A percentile compares a stretch with the other conserved stretches of the same genome.
Evolutionary conservation across 2,888 invertebrate species (phyloP).

Genomic region (Celastrina argiolus): DNA sequence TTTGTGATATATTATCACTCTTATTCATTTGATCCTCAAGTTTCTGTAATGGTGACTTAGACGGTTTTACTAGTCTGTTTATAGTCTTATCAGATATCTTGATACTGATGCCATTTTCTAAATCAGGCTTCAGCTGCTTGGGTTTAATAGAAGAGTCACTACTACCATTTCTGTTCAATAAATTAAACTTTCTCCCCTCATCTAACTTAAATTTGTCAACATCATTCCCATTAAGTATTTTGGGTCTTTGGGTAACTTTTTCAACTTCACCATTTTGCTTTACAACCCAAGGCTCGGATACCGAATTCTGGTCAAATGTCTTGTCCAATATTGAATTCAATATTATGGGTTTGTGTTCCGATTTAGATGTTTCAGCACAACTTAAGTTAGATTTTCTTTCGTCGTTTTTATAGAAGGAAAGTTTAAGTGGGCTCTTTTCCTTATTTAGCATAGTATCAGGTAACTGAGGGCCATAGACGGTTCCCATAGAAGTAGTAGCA

Average conservation of each 20-base stretch:
- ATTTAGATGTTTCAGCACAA: constrained; percentile 50
- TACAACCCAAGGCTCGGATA: constrained; percentile 67
- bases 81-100: constrained; percentile 52
- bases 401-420: constrained; percentile 62
- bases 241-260: constrained; percentile 54
- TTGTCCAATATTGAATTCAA: constrained; percentile 64
- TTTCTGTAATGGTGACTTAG: constrained; percentile 65
- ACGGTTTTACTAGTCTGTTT: constrained; percentile 52
- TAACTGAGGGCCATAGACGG: constrained; percentile 66
- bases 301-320: constrained; percentile 47
- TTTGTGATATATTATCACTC: constrained; percentile 44
- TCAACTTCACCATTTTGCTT: constrained; percentile 71
- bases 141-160: constrained; percentile 49
- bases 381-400: constrained; percentile 56
- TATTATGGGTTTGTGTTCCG: constrained; percentile 62
- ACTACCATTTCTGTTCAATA: constrained; percentile 53
- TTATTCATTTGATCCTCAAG: constrained; percentile 70
- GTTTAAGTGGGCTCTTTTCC: constrained; percentile 70
- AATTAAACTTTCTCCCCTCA: constrained; percentile 60
- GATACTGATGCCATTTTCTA: constrained; percentile 44
- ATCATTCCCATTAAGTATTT: constrained; percentile 52
- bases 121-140: constrained; percentile 54
- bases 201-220: constrained; percentile 51
- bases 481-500: constrained; percentile 51
- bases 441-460: constrained; percentile 60